Base-by-base conservation (phyloP, 2,797 vertebrate genomes). In the Percopsis omiscomaycus region DNA sequence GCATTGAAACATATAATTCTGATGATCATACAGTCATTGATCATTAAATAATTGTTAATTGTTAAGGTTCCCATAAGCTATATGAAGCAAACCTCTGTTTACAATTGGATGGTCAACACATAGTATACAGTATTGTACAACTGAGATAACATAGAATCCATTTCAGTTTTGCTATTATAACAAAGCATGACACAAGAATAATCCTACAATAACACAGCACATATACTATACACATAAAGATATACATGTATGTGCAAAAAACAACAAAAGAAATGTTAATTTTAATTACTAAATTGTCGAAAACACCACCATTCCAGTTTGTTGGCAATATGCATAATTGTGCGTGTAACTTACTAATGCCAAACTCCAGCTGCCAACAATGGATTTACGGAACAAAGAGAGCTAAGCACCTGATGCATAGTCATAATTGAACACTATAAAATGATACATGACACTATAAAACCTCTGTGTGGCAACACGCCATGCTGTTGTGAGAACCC, bases 341-440 rank as follows among this genome's bases (percentile, higher is more conserved):
- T 62, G 59, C 64, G 59, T 55, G 42, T 55, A 46, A 75, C 76
- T 71, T 71, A 68, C 66, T 80, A 84, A 84, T 83, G 78, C 70
- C 81, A 80, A 75, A 71, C 66, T 75, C 66, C 85, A 85, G 79
- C 84, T 82, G 81, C 78, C 77, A 81, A 83, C 78, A 77, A 71
- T 69, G 77, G 77, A 81, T 88, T 85, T 79, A 55, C 76, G 80
- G 73, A 88, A 85, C 72, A 71, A 65, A 69, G 74, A 63, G 74
- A 82, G 80, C 76, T 86, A 87, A 89, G 82, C 81, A 85, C 81
- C 84, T 85, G 83, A 88, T 80, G 86, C 85, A 61, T 69, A 55
- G 71, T 79, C 79, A 82, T 89, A 87, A 88, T 83, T 79, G 82
- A 87, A 80, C 85, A 42, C 77, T 63, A 66, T 86, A 86, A 88